A percentile compares a stretch with the other conserved stretches of the same genome.
Evolutionary conservation across 2,113 vertebrate species (phyloP).

Genomic region (Marmota flaviventris): DNA sequence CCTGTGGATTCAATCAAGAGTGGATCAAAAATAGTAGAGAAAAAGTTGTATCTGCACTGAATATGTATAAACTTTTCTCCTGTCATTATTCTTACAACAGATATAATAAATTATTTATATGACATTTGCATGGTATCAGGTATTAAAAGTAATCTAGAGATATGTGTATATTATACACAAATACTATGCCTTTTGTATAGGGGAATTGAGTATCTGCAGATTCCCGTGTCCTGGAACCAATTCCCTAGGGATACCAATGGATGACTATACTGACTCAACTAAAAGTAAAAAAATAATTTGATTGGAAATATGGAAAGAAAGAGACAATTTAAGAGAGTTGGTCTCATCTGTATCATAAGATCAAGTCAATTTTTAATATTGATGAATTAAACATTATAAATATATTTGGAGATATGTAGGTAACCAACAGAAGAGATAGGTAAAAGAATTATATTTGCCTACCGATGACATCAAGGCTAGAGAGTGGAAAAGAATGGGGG

Average conservation of each 20-base stretch:
- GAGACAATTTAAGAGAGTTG: not conserved
- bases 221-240: not conserved
- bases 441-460: not conserved
- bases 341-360: not conserved
- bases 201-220: not conserved
- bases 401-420: not conserved
- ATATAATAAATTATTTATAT: not conserved
- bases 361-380: constrained; percentile 15
- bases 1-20: not conserved
- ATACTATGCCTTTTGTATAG: not conserved
- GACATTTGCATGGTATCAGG: too few species aligned
- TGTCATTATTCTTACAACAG: not conserved
- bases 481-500: not conserved
- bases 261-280: not conserved
- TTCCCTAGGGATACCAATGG: not conserved
- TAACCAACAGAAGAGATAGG: not conserved
- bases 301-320: not conserved
- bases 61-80: not conserved
- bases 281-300: not conserved
- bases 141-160: not conserved
- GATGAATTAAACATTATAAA: not conserved
- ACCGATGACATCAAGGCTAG: not conserved
- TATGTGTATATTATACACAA: not conserved
- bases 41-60: not conserved
- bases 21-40: not conserved